phyloP scores from a whole-genome alignment of 2,113 vertebrate species.

The Oriolus oriolus region DNA sequence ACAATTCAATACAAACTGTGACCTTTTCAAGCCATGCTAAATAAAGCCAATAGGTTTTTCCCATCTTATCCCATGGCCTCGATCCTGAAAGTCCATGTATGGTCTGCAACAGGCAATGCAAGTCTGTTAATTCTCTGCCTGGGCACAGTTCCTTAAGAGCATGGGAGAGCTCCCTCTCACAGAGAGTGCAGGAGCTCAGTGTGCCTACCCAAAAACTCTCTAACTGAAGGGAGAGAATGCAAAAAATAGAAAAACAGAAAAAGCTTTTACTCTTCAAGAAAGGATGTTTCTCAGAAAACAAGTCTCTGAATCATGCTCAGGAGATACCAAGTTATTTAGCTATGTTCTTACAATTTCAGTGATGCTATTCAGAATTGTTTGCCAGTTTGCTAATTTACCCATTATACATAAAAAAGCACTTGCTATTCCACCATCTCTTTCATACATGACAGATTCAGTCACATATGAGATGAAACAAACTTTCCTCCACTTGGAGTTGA shows the following conservation, averaged over 20 bases:
- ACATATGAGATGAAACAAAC: background rate
- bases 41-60: slow-evolving; percentile 39
- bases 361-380: background rate
- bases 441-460: background rate
- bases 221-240: background rate
- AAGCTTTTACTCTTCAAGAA: background rate
- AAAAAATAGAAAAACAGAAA: background rate
- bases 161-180: background rate
- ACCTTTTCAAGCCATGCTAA: slow-evolving; percentile 39
- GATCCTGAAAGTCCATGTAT: slow-evolving; percentile 47
- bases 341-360: background rate
- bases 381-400: background rate
- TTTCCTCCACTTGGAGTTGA: background rate
- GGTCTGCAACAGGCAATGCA: background rate
- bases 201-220: background rate
- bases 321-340: background rate
- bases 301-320: background rate
- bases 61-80: background rate
- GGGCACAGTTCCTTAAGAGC: background rate
- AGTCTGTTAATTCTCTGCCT: background rate
- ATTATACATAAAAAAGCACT: background rate
- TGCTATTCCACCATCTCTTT: background rate
- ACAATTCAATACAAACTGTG: slow-evolving; percentile 20
- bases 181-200: background rate
- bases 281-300: background rate